phyloP scores from a whole-genome alignment of 2,797 vertebrate genomes.

The Rhincodon typus region DNA sequence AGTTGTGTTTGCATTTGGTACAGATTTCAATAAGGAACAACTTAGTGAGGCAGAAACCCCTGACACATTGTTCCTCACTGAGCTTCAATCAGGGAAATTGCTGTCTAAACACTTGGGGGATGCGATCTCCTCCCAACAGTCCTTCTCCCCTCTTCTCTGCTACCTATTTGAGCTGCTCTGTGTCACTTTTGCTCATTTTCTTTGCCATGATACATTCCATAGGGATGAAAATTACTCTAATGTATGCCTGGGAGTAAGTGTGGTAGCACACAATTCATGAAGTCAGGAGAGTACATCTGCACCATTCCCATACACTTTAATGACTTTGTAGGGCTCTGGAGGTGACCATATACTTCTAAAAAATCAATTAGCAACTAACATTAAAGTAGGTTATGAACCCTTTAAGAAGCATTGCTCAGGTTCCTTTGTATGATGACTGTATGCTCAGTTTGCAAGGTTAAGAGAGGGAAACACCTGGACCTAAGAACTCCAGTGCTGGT shows the following conservation, averaged over 20 bases:
- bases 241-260: not conserved
- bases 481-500: not conserved
- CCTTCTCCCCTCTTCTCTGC: not conserved
- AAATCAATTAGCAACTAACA: not conserved
- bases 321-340: not conserved
- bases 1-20: not conserved
- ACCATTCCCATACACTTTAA: not conserved
- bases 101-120: not conserved
- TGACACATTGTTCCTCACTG: not conserved
- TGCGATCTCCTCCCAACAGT: not conserved
- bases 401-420: not conserved
- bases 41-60: not conserved
- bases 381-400: not conserved
- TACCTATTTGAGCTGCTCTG: not conserved
- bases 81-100: not conserved
- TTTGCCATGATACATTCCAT: not conserved
- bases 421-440: not conserved
- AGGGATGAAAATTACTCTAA: not conserved
- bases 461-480: not conserved
- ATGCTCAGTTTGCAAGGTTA: not conserved
- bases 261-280: not conserved
- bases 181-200: not conserved
- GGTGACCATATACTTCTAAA: not conserved
- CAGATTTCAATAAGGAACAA: not conserved
- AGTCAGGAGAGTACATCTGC: not conserved